A percentile compares a stretch with the other conserved stretches of the same genome.
Evolutionary conservation across 2,888 invertebrate genomes (phyloP).

Genomic region (Drosophila pseudotalamancana): DNA sequence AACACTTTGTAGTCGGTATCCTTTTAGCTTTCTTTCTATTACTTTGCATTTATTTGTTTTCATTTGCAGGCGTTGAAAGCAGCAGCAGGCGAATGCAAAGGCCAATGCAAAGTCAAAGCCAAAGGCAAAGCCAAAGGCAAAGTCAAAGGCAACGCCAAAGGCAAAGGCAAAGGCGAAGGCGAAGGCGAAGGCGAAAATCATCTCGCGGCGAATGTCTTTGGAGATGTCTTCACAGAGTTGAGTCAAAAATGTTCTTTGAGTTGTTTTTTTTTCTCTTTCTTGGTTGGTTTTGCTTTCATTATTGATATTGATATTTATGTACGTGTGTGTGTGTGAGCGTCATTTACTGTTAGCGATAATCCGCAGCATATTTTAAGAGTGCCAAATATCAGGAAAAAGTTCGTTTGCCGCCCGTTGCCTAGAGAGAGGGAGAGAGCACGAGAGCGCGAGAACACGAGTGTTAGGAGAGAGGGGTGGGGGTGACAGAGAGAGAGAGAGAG

Average conservation of each 20-base stretch:
- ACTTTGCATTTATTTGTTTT: background rate
- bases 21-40: slow-evolving; percentile 18
- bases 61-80: slow-evolving; percentile 56
- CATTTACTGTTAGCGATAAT: slow-evolving; percentile 80
- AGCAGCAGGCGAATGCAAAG: slow-evolving; percentile 48
- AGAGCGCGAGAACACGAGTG: background rate
- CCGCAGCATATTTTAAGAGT: slow-evolving; percentile 83
- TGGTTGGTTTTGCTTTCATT: slow-evolving; percentile 10
- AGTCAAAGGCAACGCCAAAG: too few species aligned
- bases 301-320: slow-evolving; percentile 10
- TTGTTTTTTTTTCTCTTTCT: slow-evolving; percentile 21
- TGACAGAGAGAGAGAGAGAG: slow-evolving; percentile 3
- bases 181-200: slow-evolving; percentile 22
- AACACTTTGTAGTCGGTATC: slow-evolving; percentile 59
- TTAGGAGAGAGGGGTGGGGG: too few species aligned
- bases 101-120: slow-evolving; percentile 30
- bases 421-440: background rate
- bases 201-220: slow-evolving; percentile 33
- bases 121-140: slow-evolving; percentile 20
- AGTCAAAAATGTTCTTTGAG: slow-evolving; percentile 7
- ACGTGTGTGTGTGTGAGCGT: slow-evolving; percentile 51
- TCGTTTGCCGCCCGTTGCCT: slow-evolving; percentile 58
- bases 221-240: slow-evolving; percentile 20
- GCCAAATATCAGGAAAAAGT: slow-evolving; percentile 82
- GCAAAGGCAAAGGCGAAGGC: slow-evolving; percentile 32